A percentile compares a stretch with the other conserved stretches of the same genome.
phyloP scores from a whole-genome alignment of 2,888 invertebrate genomes.

The Coelogynopora nodosa region DNA sequence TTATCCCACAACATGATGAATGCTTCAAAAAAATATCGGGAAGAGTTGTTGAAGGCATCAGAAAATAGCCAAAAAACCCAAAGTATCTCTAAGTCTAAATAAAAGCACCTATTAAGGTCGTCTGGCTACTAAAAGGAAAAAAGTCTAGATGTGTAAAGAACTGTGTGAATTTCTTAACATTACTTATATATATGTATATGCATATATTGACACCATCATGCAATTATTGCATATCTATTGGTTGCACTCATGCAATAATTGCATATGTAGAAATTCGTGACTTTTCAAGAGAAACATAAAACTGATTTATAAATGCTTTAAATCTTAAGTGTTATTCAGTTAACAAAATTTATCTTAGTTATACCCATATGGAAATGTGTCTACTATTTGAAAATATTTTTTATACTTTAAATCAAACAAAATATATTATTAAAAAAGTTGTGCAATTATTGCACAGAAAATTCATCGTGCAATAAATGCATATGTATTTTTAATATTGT shows the following conservation, averaged over 20 bases:
- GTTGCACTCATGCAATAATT: neutral
- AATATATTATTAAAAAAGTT: neutral
- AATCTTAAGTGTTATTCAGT: neutral
- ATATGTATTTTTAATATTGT: neutral
- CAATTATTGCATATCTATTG: neutral
- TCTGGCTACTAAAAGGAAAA: no score
- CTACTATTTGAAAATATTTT: neutral
- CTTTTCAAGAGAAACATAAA: neutral
- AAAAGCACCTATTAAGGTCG: no score
- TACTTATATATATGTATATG: neutral
- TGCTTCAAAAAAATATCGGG: no score
- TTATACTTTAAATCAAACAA: neutral
- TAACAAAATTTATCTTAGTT: neutral
- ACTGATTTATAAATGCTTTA: neutral
- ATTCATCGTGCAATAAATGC: neutral
- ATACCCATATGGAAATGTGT: neutral
- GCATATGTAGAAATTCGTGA: neutral
- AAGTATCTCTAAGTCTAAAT: no score
- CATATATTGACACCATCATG: neutral
- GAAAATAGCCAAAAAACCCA: no score
- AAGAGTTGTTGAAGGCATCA: no score
- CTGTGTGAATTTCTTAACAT: no score
- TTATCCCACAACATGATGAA: no score
- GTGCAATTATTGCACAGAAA: slow-evolving; percentile 6
- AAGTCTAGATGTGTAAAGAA: no score